Base-by-base conservation (phyloP, 2,797 vertebrate genomes). In the Limosa lapponica region DNA sequence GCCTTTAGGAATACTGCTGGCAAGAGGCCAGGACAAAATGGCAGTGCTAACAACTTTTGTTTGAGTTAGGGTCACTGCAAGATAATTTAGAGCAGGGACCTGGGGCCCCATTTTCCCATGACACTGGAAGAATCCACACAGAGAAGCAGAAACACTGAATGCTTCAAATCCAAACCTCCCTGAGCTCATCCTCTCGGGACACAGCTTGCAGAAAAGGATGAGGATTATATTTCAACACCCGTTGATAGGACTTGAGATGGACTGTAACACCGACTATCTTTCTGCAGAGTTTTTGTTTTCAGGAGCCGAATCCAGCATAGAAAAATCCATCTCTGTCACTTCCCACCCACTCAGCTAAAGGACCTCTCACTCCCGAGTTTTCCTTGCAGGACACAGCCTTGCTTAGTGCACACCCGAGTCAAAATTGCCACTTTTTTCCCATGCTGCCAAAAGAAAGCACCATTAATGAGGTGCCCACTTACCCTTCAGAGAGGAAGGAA, bases 21-120 rank as follows among this genome's bases (percentile, higher is more conserved):
- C 79, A 93, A 94, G 52, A 58, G 5, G 79, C 87, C 94, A 96
- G 82, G 75, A 93, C 69, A 97, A 97, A 94, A 96, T 88, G 96
- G 89, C 96, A 93, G 91, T 2, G 3, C 32, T 93, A 91, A 89
- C 3, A 16, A 87, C 72, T 95, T 87, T 91, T 78, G 52, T 75
- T 80, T 91, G 70, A 82, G 57, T 81, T 85, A 88, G 46, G 43
- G 87, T 94, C 89, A 95, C 36, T 66, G 57, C 13, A 6, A 92
- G 87, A 87, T 55, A 87, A 95, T 87, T 94, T 44, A 81, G 69
- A 73, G 34, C 32, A 87, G 2, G 2, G 57, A 84, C 10, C 16
- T 3, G 8, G 91, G 94, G 87, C 95, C 75, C 39, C 49, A n/a
- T 93, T 96, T 94, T 97, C 91, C 92, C 72, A 87, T 75, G 83